Evolutionary conservation across 2,888 invertebrate species (phyloP).

Genomic region (Brachypalpus laphriformis): DNA sequence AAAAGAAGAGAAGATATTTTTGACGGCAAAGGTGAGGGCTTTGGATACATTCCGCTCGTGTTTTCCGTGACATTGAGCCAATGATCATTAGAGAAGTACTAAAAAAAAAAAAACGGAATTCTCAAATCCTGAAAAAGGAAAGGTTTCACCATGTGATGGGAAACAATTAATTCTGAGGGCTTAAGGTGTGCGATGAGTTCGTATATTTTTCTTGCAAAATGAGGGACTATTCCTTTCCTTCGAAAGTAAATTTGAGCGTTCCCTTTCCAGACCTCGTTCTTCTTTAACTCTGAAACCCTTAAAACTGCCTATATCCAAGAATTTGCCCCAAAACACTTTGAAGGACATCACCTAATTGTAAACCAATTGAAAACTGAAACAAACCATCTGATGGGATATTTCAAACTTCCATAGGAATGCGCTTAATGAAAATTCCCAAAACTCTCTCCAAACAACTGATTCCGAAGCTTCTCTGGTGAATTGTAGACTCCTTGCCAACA

Average conservation of each 20-base stretch:
- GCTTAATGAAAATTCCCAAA: not conserved
- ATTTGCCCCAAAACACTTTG: no score
- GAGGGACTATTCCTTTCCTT: no score
- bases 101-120: no score
- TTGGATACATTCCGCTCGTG: not conserved
- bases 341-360: not conserved
- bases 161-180: not conserved
- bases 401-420: not conserved
- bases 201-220: no score
- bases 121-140: not conserved
- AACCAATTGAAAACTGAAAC: not conserved
- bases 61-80: not conserved
- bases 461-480: not conserved
- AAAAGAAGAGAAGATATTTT: not conserved
- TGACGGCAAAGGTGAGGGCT: not conserved
- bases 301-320: no score
- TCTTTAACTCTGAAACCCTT: no score
- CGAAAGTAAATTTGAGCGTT: no score
- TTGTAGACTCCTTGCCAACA: not conserved
- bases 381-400: slow-evolving; percentile 4
- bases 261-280: no score
- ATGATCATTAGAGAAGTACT: not conserved
- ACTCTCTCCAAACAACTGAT: not conserved
- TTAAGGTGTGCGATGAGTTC: no score
- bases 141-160: not conserved